Percentiles rank a stretch among this genome's conserved stretches.
These are phyloP conservation scores for Folsomia manolachei DNA, from an alignment of 2,888 invertebrate genomes.

Conservation along the genomic window DNA sequence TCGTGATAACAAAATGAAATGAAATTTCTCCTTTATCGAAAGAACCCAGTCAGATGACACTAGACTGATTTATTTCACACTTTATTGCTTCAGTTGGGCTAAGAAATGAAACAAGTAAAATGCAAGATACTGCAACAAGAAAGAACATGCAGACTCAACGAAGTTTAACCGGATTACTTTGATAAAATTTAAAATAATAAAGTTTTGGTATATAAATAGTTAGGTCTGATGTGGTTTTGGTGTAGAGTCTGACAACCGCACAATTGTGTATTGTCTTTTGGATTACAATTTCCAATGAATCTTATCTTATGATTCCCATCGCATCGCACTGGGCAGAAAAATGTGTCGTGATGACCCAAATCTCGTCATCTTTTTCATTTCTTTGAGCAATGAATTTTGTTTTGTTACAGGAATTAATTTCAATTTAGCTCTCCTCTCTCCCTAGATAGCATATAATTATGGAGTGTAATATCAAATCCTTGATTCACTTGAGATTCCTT, in stretches of 20 bases:
- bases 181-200: background rate
- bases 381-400: background rate
- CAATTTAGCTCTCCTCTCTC: background rate
- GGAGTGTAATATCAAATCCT: background rate
- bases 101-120: no score
- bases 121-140: no score
- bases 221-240: no score
- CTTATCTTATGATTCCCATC: background rate
- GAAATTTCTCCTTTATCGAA: no score
- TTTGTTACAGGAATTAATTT: background rate
- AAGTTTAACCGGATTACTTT: background rate
- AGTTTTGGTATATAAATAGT: no score
- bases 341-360: background rate
- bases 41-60: background rate
- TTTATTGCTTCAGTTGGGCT: no score
- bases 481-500: background rate
- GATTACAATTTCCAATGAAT: slow-evolving; percentile 2
- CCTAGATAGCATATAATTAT: background rate
- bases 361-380: background rate
- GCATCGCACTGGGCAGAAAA: background rate
- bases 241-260: no score
- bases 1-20: no score
- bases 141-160: background rate
- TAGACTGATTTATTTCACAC: background rate
- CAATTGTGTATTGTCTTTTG: background rate